Percentiles rank a stretch among this genome's conserved stretches.
Conservation (phyloP, 2,888 invertebrate species). For the Chrysolina haemoptera region DNA sequence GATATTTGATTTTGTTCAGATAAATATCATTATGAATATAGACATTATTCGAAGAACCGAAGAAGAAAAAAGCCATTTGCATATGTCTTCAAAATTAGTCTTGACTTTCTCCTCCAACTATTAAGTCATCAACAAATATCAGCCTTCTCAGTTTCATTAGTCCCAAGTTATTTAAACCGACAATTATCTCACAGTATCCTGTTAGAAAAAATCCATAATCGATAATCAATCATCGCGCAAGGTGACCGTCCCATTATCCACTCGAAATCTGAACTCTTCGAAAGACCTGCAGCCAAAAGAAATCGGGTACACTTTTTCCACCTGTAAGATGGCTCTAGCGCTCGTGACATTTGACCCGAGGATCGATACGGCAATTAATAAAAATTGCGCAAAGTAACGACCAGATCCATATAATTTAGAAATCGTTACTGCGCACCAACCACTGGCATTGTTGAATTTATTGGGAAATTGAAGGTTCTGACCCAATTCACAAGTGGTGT, state of each 20-base stretch:
- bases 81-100: no score
- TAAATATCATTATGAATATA: no score
- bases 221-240: slow-evolving; percentile 16
- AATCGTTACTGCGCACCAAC: slow-evolving; percentile 1
- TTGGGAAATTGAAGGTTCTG: slow-evolving; percentile 31
- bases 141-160: slow-evolving; percentile 12
- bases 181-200: neutral
- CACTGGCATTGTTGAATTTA: slow-evolving; percentile 27
- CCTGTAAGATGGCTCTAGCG: slow-evolving; percentile 12
- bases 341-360: slow-evolving; percentile 26
- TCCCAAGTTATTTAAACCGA: neutral
- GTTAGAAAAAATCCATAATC: slow-evolving; percentile 5
- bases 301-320: slow-evolving; percentile 20
- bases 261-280: neutral
- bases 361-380: slow-evolving; percentile 32
- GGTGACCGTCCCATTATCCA: slow-evolving; percentile 17
- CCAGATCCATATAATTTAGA: slow-evolving; percentile 24
- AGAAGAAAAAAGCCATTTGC: no score
- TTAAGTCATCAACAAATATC: slow-evolving; percentile 2
- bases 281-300: slow-evolving; percentile 10
- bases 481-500: slow-evolving; percentile 28
- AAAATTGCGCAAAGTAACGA: slow-evolving; percentile 28
- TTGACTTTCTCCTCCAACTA: neutral
- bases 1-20: no score
- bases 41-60: no score